Evolutionary conservation across 1,140 invertebrate species (phyloP), one percentile per base, ranked within the genome.

Genomic region (Lordiphosa stackelbergi): DNA sequence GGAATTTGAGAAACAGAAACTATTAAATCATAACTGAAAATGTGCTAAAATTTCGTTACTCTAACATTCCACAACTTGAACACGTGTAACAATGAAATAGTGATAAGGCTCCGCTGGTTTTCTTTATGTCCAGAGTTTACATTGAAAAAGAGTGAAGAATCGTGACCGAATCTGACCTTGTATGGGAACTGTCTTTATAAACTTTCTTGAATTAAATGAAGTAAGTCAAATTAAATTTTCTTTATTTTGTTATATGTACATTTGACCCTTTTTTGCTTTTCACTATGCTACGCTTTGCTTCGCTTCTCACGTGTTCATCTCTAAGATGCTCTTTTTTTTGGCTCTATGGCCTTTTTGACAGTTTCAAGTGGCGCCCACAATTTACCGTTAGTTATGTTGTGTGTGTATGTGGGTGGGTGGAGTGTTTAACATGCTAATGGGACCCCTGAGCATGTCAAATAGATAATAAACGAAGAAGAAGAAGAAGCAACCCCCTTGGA

Each of bases 321-420:
- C 13, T 42, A 42, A 10, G 40, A 10, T 9, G 13, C 11, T 16
- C 5, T 55, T 16, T 35, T 45, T 57, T 16, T 10, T 11, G 43
- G 48, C 13, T 41, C 45, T 51, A 16, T 12, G 57, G 51, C 34
- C 34, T 53, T 72, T 72, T 49, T 70, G 72, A 71, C 53, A 77
- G 66, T 53, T 49, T 45, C 36, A 72, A 71, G 68, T 72, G 69
- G 62, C 53, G 56, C 68, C 52, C 53, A 52, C 55, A 69, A 34
- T 58, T 63, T 49, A 57, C 49, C 54, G 65, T 71, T 66, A 66
- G 56, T 31, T 40, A 28, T 47, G 22, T n/a, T 31, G 31, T n/a
- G 45, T 47, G 38, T 46, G n/a, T 35, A 12, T 38, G 22, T 56
- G 42, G 35, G 68, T 64, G 47, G 42, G 41, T 64, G 62, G 43